phyloP scores from a whole-genome alignment of 2,113 vertebrate genomes.

The Bucco capensis region DNA sequence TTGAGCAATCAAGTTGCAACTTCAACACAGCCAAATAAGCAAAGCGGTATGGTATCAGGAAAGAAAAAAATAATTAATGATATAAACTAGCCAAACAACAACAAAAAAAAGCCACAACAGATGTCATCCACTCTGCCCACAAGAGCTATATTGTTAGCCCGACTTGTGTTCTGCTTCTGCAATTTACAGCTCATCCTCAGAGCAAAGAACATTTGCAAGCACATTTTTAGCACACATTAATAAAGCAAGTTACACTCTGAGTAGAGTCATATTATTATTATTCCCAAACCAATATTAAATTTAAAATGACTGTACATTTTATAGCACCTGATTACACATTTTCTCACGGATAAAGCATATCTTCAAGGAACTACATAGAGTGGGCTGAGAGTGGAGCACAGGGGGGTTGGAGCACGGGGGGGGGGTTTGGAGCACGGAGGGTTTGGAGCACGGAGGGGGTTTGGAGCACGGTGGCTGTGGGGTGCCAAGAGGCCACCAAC shows the following conservation, averaged over 20 bases:
- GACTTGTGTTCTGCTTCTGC: neutral
- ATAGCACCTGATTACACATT: neutral
- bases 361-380: neutral
- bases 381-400: neutral
- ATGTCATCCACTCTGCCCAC: neutral
- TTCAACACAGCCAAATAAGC: neutral
- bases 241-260: neutral
- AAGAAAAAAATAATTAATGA: neutral
- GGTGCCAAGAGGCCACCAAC: neutral
- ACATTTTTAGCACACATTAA: neutral
- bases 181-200: neutral
- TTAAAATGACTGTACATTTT: neutral
- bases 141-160: neutral
- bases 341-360: neutral
- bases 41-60: neutral
- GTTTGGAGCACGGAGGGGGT: no score
- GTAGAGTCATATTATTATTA: neutral
- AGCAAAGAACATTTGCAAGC: neutral
- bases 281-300: neutral
- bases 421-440: no score
- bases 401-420: neutral
- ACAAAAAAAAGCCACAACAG: neutral
- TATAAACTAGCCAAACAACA: neutral
- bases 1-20: conserved; percentile 1
- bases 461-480: neutral